Conservation (phyloP, 1,140 invertebrate genomes). For the Ips nitidus region DNA sequence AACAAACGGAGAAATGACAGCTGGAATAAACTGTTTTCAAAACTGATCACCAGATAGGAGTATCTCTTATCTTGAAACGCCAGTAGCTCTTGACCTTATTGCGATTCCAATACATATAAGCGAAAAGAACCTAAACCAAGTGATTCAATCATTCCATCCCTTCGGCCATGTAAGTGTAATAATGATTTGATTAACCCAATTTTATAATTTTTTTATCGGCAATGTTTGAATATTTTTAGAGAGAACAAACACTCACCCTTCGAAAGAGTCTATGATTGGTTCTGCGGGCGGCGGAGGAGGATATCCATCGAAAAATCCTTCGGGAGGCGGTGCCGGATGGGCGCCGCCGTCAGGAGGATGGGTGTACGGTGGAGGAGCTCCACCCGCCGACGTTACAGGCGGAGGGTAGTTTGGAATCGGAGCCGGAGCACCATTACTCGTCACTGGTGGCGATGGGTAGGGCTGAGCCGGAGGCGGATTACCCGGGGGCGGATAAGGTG, state of each 20-base stretch:
- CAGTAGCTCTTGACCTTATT: too few species aligned
- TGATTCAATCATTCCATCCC: too few species aligned
- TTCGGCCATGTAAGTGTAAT: too few species aligned
- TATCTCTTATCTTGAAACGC: too few species aligned
- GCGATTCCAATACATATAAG: too few species aligned
- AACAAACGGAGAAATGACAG: too few species aligned
- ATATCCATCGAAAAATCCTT: constrained; percentile 55
- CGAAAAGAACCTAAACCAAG: too few species aligned
- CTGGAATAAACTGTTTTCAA: too few species aligned
- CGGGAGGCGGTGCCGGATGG: constrained; percentile 50
- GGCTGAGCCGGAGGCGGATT: background rate
- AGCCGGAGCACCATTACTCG: background rate
- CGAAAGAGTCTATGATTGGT: constrained; percentile 5
- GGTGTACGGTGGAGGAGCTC: constrained; percentile 2
- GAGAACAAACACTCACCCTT: constrained; percentile 16
- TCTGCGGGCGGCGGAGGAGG: constrained; percentile 52
- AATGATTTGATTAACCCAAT: too few species aligned
- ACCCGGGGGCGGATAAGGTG: constrained; percentile 40
- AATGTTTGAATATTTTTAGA: background rate
- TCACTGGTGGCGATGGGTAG: background rate
- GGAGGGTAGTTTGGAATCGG: background rate
- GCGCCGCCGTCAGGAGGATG: background rate
- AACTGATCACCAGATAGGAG: too few species aligned
- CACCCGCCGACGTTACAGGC: background rate
- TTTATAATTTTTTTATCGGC: background rate